Evolutionary conservation across 2,797 vertebrate genomes (phyloP), one percentile per base, ranked within the genome.

Genomic region (Cichlasoma orientale): DNA sequence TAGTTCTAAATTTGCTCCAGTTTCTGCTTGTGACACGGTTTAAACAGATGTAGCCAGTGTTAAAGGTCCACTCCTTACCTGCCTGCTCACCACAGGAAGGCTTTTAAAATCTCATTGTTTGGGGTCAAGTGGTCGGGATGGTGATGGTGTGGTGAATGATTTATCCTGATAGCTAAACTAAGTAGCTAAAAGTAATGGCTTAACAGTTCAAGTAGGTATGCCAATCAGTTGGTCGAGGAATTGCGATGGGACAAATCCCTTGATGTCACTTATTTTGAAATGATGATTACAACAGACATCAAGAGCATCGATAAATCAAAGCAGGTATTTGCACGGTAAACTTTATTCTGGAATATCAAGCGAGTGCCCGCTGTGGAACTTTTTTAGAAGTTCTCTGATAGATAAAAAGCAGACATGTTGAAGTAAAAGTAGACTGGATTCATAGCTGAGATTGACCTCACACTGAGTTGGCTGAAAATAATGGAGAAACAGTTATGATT

Each of bases 1-100:
- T 89, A 85, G 57, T 63, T 82, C 77, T 88, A 78, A 81, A 82
- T 90, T 44, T 82, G 82, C 38, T 58, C 56, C 63, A 33, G 2
- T 72, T 52, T 72, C 29, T 75, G 77, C 54, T 56, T 41, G 70
- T 75, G 75, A 77, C 59, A 78, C 58, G 13, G 72, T 31, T 75
- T 27, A n/a, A 84, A 88, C 74, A 80, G 68, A 79, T 56, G 53
- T 78, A 78, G 72, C 41, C 36, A 47, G 41, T 44, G 57, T 50
- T 53, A 7, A 69, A 53, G 71, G 23, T 72, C 41, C 55, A n/a
- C 55, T 38, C 47, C 71, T 54, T 10, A 58, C 9, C 19, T 74
- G 77, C 69, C 25, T 38, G 63, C 59, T 27, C 36, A 29, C n/a
- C 38, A 25, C 41, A 68, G 23, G 9, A 53, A 53, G 19, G 50